These are phyloP conservation scores for Thereva unica DNA, from an alignment of 2,888 invertebrate species.

Conservation along the genomic window DNA sequence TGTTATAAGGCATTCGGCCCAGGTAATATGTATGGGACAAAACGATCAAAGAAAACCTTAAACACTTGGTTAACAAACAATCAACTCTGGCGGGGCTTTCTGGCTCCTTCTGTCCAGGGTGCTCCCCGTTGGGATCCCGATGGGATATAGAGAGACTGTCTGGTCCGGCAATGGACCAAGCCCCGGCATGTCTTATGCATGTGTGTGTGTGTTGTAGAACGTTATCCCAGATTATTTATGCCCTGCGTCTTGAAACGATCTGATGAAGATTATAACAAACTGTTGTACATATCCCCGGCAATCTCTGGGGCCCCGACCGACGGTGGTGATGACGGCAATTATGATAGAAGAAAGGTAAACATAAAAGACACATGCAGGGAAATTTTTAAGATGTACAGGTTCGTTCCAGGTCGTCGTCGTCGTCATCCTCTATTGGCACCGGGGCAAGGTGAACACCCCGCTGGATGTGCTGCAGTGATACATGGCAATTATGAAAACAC, in stretches of 20 bases:
- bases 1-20: conserved; percentile 1
- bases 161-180: conserved; percentile 1
- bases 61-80: conserved; percentile 34
- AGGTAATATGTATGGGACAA: conserved; percentile 14
- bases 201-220: conserved; percentile 6
- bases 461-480: no score
- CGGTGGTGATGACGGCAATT: conserved; percentile 31
- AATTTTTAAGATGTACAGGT: no score
- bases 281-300: conserved; percentile 14
- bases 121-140: conserved; percentile 13
- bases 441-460: no score
- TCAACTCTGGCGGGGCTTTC: conserved; percentile 33
- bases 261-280: conserved; percentile 28
- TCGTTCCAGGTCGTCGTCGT: no score
- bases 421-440: no score
- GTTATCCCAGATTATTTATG: conserved; percentile 24
- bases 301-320: background rate
- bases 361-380: conserved; percentile 13
- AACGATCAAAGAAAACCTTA: conserved; percentile 15
- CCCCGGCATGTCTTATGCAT: background rate
- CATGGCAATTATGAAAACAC: no score
- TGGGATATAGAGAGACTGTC: conserved; percentile 3
- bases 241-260: conserved; percentile 26
- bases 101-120: conserved; percentile 22
- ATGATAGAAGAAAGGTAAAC: conserved; percentile 34